Evolutionary conservation across 2,888 invertebrate species (phyloP).

Genomic region (Amiota minor): DNA sequence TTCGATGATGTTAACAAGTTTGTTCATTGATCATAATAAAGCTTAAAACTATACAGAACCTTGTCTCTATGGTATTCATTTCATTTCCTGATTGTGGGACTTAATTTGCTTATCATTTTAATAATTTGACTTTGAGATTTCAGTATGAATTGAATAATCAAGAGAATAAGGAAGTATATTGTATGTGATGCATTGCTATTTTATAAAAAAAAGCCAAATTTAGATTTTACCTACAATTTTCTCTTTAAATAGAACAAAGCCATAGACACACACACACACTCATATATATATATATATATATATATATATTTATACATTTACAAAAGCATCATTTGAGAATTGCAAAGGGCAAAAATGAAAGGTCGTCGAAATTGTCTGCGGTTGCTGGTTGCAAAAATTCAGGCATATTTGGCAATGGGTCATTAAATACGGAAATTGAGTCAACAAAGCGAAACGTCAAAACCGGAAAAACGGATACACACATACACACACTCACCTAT

Average conservation of each 20-base stretch:
- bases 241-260: slow-evolving; percentile 8
- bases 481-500: slow-evolving; percentile 28
- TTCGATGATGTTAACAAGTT: not conserved
- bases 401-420: slow-evolving; percentile 63
- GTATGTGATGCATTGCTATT: no score
- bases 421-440: slow-evolving; percentile 70
- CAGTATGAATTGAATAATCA: no score
- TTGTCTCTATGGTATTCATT: not conserved
- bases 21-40: no score
- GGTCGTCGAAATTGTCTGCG: slow-evolving; percentile 27
- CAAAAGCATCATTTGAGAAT: not conserved
- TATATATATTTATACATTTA: slow-evolving; percentile 4
- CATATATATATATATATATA: not conserved
- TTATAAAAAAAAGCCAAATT: no score
- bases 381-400: slow-evolving; percentile 52
- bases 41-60: not conserved
- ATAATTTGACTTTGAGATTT: no score
- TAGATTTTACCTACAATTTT: not conserved
- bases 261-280: not conserved
- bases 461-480: slow-evolving; percentile 50
- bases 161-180: no score
- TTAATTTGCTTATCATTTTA: no score
- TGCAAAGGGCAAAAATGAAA: not conserved
- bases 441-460: slow-evolving; percentile 63
- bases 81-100: no score